Evolutionary conservation across 1,140 invertebrate genomes (phyloP).

Genomic region (Callitettix versicolor): DNA sequence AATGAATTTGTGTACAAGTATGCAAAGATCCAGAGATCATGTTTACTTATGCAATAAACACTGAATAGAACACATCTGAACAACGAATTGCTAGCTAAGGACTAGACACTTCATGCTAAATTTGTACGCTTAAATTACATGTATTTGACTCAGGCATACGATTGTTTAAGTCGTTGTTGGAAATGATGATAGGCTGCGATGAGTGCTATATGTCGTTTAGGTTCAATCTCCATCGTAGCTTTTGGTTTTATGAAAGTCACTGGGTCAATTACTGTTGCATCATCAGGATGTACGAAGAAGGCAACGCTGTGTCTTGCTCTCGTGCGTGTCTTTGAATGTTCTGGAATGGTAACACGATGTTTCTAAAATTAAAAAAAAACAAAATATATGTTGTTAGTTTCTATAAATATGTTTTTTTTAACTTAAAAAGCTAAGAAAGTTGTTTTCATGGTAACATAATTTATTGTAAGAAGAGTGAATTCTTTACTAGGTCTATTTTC

Average conservation of each 20-base stretch:
- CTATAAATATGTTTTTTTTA: too few relatives aligned
- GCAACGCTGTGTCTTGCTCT: conserved; percentile 57
- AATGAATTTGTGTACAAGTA: too few relatives aligned
- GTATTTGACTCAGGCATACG: conserved; percentile 40
- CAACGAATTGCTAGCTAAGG: too few relatives aligned
- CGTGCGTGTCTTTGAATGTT: conserved; percentile 43
- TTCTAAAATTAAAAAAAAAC: conserved; percentile 36
- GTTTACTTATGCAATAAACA: too few relatives aligned
- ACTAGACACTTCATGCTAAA: too few relatives aligned
- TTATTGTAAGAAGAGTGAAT: too few relatives aligned
- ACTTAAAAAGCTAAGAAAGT: too few relatives aligned
- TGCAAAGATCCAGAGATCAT: too few relatives aligned
- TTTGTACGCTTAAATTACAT: background rate
- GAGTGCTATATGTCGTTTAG: conserved; percentile 40
- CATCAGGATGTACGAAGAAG: conserved; percentile 66
- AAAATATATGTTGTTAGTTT: too few relatives aligned
- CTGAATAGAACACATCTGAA: too few relatives aligned
- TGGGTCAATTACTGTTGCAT: conserved; percentile 42
- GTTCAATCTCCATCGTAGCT: conserved; percentile 31
- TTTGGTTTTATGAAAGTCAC: conserved; percentile 38
- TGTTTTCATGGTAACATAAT: too few relatives aligned
- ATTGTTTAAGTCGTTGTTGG: conserved; percentile 55
- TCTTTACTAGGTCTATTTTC: too few relatives aligned
- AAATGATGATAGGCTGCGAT: conserved; percentile 56
- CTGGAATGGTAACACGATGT: conserved; percentile 61